Base-by-base conservation (phyloP, 2,113 vertebrate species). In the Muscicapa adusta region DNA sequence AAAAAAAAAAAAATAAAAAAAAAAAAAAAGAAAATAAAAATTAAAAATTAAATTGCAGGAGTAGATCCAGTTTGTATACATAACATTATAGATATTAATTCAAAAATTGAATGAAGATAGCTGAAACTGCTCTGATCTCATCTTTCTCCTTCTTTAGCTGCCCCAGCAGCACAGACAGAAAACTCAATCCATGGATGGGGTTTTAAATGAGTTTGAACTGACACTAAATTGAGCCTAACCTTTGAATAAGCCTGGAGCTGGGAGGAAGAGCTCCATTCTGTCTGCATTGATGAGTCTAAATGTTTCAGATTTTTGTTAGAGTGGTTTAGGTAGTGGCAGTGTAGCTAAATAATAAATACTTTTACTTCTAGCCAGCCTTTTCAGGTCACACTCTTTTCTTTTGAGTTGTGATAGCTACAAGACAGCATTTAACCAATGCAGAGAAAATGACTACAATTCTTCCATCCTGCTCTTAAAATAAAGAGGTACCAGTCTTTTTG, bases 151-250 rank as follows among this genome's bases (percentile, higher is more conserved):
- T 53, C 42, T 78, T 73, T 26, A 83, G 42, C 82, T 83, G 66
- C 60, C 33, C 85, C 29, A 65, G 72, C 50, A 48, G 31, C 65
- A 85, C 71, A 42, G 91, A 45, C 58, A 88, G 74, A 50, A 90
- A 94, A 83, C 62, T 93, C 82, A 88, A 12, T 75, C 70, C 3
- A 2, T 10, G 56, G n/a, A 66, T 51, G 42, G 50, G 72, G n/a
- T 90, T 91, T 95, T 77, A 86, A 94, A 88, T 79, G 77, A 91
- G 47, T 94, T 94, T 85, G 85, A 95, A 54, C 75, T 85, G 90
- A 83, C 85, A 62, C 60, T 77, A 85, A 95, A 83, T 79, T 88
- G 88, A 86, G 47, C 60, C 72, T 90, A 93, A 96, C 88, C 92
- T 96, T 94, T 93, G 88, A 85, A 85, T 19, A 73, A 84, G 88